phyloP scores from a whole-genome alignment of 2,113 vertebrate species.

The Thunnus thynnus region DNA sequence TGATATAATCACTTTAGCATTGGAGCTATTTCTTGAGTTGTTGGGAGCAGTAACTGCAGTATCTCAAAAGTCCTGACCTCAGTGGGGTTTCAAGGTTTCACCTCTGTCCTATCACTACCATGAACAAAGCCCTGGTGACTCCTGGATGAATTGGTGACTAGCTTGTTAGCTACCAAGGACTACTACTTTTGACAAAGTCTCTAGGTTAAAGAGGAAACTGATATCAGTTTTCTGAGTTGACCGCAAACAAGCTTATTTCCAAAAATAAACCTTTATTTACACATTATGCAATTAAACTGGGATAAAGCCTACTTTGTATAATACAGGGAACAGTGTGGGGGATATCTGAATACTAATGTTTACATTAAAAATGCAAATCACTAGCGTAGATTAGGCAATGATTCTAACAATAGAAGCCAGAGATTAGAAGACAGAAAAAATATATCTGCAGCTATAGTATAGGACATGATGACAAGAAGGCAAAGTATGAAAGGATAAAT shows the following conservation, averaged over 20 bases:
- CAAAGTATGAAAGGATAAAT: slow-evolving; percentile 18
- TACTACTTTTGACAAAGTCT: not conserved
- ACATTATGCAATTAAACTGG: slow-evolving; percentile 8
- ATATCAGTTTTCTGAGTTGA: not conserved
- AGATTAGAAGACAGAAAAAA: not conserved
- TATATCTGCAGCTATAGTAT: not conserved
- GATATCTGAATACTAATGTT: slow-evolving; percentile 17
- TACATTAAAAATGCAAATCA: slow-evolving; percentile 38
- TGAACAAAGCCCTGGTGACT: not conserved
- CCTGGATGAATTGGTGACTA: not conserved
- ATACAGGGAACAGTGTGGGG: not conserved
- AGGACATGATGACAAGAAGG: not conserved
- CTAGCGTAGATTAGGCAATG: slow-evolving; percentile 1
- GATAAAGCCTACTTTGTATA: not conserved
- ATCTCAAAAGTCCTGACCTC: too few species aligned
- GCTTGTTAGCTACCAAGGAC: too few species aligned
- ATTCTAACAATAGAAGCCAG: slow-evolving; percentile 29
- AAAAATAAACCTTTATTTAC: slow-evolving; percentile 8
- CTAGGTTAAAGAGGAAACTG: not conserved
- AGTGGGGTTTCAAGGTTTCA: too few species aligned
- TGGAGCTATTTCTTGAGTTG: too few species aligned
- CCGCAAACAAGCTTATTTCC: too few species aligned
- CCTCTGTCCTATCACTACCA: not conserved
- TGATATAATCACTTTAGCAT: too few species aligned
- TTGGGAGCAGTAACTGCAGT: too few species aligned